These are phyloP conservation scores for Hirtodrosophila duncani DNA, from an alignment of 2,888 invertebrate species.

Conservation along the genomic window DNA sequence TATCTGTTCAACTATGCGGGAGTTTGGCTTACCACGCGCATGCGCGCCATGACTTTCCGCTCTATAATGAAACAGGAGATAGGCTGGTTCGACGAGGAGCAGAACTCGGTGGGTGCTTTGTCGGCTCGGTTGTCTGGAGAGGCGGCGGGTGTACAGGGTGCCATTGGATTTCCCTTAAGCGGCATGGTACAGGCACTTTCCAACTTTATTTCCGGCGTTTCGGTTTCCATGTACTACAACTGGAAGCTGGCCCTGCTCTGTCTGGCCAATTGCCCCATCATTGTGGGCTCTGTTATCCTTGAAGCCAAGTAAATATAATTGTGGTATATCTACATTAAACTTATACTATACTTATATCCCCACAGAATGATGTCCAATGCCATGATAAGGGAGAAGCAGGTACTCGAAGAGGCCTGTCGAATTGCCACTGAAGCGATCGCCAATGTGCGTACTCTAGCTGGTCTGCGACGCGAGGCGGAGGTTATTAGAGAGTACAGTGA, in stretches of 20 bases:
- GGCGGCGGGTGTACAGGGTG: constrained; percentile 86
- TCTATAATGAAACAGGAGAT: constrained; percentile 86
- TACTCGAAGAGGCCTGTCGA: constrained; percentile 84
- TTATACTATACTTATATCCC: too few species aligned
- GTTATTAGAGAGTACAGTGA: constrained; percentile 82
- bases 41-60: constrained; percentile 81
- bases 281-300: constrained; percentile 84
- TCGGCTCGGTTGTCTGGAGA: constrained; percentile 86
- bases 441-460: constrained; percentile 85
- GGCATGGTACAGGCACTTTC: constrained; percentile 84
- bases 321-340: background rate
- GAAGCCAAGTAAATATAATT: constrained; percentile 80
- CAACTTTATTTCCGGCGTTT: constrained; percentile 82
- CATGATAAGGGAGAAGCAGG: constrained; percentile 81
- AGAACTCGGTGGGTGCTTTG: constrained; percentile 84
- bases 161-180: constrained; percentile 85
- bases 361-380: constrained; percentile 82
- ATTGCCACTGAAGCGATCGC: constrained; percentile 87
- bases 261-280: constrained; percentile 83
- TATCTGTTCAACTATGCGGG: constrained; percentile 88
- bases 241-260: constrained; percentile 86
- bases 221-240: constrained; percentile 83
- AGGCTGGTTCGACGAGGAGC: constrained; percentile 85
- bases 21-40: constrained; percentile 85
- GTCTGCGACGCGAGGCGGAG: constrained; percentile 82